A percentile compares a stretch with the other conserved stretches of the same genome.
Conservation (phyloP, 2,113 vertebrate genomes). For the Lagopus muta region DNA sequence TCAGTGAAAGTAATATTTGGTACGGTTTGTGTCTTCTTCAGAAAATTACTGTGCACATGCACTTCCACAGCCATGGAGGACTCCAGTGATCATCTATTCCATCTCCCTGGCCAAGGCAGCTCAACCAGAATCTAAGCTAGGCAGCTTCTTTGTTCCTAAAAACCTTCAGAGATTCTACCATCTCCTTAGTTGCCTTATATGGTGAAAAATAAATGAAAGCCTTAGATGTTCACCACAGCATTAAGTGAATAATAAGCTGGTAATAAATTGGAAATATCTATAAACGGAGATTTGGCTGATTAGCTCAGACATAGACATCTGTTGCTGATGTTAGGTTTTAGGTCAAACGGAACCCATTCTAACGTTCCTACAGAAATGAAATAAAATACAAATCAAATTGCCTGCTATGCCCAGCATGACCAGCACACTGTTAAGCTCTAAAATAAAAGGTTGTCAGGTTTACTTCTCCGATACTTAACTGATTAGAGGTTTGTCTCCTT, state of each 20-base stretch:
- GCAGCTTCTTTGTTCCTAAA: neutral
- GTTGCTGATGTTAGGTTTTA: neutral
- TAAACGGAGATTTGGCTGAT: neutral
- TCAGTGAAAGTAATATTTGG: neutral
- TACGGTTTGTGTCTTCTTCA: neutral
- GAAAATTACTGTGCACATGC: neutral
- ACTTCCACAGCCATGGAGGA: neutral
- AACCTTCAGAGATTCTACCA: neutral
- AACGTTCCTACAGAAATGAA: neutral
- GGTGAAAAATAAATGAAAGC: neutral
- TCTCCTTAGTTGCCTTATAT: neutral
- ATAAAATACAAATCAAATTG: slow-evolving; percentile 17
- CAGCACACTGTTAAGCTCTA: neutral
- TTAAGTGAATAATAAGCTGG: neutral
- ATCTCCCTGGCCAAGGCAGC: neutral
- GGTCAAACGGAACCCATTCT: neutral
- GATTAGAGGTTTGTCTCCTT: slow-evolving; percentile 21
- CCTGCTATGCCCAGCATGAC: neutral
- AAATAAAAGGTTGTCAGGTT: neutral
- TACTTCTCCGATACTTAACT: neutral
- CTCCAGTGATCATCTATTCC: neutral
- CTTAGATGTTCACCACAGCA: neutral
- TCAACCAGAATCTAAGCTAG: neutral
- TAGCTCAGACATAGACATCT: neutral
- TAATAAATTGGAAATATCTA: neutral